phyloP scores from a whole-genome alignment of 1,140 invertebrate species.

The Saxidomus purpurata region DNA sequence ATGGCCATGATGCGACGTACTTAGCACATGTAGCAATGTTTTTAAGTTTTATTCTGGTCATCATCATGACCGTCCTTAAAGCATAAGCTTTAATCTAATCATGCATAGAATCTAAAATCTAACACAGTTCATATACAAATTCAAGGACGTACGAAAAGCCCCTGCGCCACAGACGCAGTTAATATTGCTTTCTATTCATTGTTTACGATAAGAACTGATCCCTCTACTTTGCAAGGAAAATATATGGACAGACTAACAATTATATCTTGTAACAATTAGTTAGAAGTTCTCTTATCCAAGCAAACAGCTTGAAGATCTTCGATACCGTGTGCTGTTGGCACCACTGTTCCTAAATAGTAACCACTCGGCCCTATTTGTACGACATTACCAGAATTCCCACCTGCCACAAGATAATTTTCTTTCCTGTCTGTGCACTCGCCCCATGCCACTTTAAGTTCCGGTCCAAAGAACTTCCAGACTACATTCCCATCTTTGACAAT shows the following conservation, averaged over 20 bases:
- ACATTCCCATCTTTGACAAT: neutral
- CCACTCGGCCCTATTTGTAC: neutral
- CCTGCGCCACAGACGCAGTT: too few relatives aligned
- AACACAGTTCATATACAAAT: too few relatives aligned
- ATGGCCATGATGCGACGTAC: too few relatives aligned
- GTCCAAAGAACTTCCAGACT: neutral
- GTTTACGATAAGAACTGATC: too few relatives aligned
- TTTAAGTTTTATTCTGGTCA: too few relatives aligned
- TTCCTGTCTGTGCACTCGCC: constrained; percentile 1
- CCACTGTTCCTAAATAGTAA: neutral
- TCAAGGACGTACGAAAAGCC: too few relatives aligned
- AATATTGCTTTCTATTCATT: too few relatives aligned
- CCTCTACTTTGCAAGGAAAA: too few relatives aligned
- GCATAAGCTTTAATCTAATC: too few relatives aligned
- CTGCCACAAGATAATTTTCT: neutral
- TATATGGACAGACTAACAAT: neutral
- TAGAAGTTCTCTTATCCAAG: neutral
- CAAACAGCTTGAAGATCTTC: constrained; percentile 3
- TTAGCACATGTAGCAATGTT: too few relatives aligned
- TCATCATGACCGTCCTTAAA: too few relatives aligned
- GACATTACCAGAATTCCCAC: constrained; percentile 2
- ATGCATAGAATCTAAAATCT: too few relatives aligned
- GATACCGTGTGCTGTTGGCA: neutral
- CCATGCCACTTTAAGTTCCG: neutral
- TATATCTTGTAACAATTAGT: constrained; percentile 11